Evolutionary conservation across 2,797 vertebrate species (phyloP).

Genomic region (Melanotaenia trifasciata): DNA sequence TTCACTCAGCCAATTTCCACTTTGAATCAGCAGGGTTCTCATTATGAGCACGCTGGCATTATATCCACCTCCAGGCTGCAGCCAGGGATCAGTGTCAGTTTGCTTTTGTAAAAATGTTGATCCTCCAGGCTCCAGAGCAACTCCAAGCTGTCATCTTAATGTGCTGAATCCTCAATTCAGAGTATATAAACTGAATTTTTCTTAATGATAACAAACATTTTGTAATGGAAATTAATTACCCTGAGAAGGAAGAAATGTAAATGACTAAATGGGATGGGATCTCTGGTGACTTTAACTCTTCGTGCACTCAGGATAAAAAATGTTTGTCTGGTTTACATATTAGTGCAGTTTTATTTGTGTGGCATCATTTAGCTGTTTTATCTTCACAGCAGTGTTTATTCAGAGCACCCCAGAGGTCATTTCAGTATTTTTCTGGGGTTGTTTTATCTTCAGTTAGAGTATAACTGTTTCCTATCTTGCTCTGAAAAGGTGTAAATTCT

Average conservation of each 20-base stretch:
- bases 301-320: not conserved
- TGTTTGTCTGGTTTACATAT: no score
- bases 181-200: slow-evolving; percentile 26
- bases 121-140: slow-evolving; percentile 30
- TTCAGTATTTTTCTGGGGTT: no score
- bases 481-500: no score
- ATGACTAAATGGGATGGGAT: slow-evolving; percentile 2
- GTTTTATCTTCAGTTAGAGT: no score
- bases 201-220: slow-evolving; percentile 29
- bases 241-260: slow-evolving; percentile 1
- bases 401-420: no score
- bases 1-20: not conserved
- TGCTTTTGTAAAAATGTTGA: slow-evolving; percentile 33
- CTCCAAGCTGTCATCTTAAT: slow-evolving; percentile 32
- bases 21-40: slow-evolving; percentile 6
- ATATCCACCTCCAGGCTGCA: slow-evolving; percentile 42
- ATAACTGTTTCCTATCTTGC: no score
- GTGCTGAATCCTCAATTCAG: slow-evolving; percentile 3
- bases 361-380: no score
- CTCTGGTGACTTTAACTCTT: not conserved
- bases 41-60: slow-evolving; percentile 27
- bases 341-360: no score
- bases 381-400: no score
- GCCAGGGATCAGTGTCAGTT: slow-evolving; percentile 30
- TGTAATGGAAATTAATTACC: slow-evolving; percentile 5